Base-by-base conservation (phyloP, 2,113 vertebrate genomes). In the Grus americana region DNA sequence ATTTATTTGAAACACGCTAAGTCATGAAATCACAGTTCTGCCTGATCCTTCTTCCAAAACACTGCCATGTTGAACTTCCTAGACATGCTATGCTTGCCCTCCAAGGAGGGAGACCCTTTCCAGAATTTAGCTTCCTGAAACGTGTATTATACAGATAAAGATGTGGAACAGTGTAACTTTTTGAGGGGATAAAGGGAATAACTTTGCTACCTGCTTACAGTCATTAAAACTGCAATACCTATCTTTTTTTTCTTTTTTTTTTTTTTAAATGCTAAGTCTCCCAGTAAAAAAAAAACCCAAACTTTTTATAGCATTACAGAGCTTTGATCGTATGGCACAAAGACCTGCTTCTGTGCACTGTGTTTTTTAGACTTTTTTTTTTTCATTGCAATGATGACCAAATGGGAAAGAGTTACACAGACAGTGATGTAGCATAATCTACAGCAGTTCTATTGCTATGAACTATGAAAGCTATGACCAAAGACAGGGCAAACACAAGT, bases 291-390 rank as follows among this genome's bases (percentile, higher is more conserved):
- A 38, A 38, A 72, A 15, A 26, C 24, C 52, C 27, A n/a, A 75
- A 42, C 5, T 13, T 46, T 57, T 55, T 30, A 30, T 17, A 50
- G 12, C 8, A 7, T 71, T 59, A 50, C 20, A 76, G 15, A 61
- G 38, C 44, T 94, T 81, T 6, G 6, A 62, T 62, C 38, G 50
- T 13, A 5, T 21, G 74, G 85, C 83, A 88, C 88, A 86, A 84
- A 93, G 88, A 92, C 80, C 79, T 40, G 91, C 83, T 92, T 96
- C 88, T 95, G 92, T 88, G 65, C 72, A 19, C 67, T 73, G 34
- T 59, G 74, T 44, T 16, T 57, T 75, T 73, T 54, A 72, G 50
- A 67, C 22, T 29, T 80, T 70, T 75, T 26, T 22, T 70, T 75
- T 78, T 50, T 54, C 67, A 46, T 66, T 94, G 81, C 59, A 90